Percentiles rank a stretch among this genome's conserved stretches.
Conservation (phyloP, 2,888 invertebrate genomes). For the Dastarcus helophoroides region DNA sequence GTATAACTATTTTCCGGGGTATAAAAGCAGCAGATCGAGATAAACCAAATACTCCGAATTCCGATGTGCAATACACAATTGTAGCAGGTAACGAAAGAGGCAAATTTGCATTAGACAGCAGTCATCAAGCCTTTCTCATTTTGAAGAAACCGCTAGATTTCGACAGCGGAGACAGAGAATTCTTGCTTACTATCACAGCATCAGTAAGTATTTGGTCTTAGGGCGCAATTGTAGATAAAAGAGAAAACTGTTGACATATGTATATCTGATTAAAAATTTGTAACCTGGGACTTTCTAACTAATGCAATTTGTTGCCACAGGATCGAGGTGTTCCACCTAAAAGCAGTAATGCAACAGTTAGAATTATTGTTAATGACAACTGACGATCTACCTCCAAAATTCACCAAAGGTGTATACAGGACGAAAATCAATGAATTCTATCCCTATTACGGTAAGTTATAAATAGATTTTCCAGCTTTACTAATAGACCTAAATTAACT, state of each 20-base stretch:
- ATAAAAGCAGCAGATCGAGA: slow-evolving; percentile 73
- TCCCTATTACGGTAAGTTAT: slow-evolving; percentile 65
- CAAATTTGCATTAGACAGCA: slow-evolving; percentile 69
- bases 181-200: slow-evolving; percentile 61
- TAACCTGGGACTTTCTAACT: too few relatives aligned
- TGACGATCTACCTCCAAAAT: slow-evolving; percentile 73
- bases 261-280: too few relatives aligned
- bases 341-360: slow-evolving; percentile 60
- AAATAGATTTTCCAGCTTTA: not conserved
- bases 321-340: slow-evolving; percentile 72
- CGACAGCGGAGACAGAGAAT: slow-evolving; percentile 68
- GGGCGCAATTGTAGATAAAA: too few relatives aligned
- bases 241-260: too few relatives aligned
- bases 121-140: slow-evolving; percentile 65
- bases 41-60: slow-evolving; percentile 81
- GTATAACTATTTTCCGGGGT: slow-evolving; percentile 69
- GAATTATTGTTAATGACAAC: slow-evolving; percentile 60
- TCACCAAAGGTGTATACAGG: slow-evolving; percentile 67
- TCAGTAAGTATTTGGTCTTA: too few relatives aligned
- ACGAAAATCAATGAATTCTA: slow-evolving; percentile 74
- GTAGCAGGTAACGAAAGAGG: slow-evolving; percentile 58
- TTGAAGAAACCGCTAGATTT: slow-evolving; percentile 65
- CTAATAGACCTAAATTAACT: too few relatives aligned
- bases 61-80: slow-evolving; percentile 73
- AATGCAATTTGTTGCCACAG: slow-evolving; percentile 35